A percentile compares a stretch with the other conserved stretches of the same genome.
Evolutionary conservation across 2,113 vertebrate genomes (phyloP).

Genomic region (Podarcis cretensis): DNA sequence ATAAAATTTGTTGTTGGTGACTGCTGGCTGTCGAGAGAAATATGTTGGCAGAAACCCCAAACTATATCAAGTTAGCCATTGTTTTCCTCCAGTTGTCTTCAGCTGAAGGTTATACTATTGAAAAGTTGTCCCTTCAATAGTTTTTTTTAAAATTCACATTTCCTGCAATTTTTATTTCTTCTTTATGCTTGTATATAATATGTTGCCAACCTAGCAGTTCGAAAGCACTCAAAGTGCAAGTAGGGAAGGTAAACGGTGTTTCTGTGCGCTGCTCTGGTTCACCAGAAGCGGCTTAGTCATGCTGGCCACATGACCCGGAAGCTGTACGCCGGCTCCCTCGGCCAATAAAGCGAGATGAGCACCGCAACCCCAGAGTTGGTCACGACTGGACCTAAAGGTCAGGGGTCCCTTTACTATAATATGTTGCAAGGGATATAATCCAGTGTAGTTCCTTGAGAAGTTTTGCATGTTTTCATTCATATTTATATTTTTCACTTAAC

Average conservation of each 20-base stretch:
- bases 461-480: neutral
- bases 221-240: no score
- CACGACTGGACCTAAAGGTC: no score
- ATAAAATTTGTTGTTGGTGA: neutral
- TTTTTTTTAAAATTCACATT: neutral
- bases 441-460: neutral
- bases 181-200: neutral
- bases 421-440: neutral
- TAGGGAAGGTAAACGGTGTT: no score
- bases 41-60: neutral
- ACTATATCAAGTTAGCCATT: neutral
- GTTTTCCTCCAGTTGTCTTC: neutral
- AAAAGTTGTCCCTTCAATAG: neutral
- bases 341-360: no score
- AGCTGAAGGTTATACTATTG: no score
- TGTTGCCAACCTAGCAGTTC: neutral
- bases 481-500: neutral
- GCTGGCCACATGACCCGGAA: no score
- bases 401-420: neutral
- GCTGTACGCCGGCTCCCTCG: no score
- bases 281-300: no score
- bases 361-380: no score
- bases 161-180: neutral
- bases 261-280: no score
- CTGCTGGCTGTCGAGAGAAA: neutral